Conservation (phyloP, 1,140 invertebrate genomes). For the Lepidurus apus region DNA sequence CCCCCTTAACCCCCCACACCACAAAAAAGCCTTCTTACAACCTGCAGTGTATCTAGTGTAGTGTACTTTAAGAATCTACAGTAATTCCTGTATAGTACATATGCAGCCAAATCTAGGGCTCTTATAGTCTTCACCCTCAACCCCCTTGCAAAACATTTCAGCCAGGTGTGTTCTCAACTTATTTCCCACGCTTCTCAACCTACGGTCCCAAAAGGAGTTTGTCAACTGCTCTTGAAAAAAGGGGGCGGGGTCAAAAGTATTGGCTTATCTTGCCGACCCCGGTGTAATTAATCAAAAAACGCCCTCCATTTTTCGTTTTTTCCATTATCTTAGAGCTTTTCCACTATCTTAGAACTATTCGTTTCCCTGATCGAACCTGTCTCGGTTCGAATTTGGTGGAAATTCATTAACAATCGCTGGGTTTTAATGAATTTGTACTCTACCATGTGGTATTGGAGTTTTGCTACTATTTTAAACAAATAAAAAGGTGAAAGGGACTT, state of each 20-base stretch:
- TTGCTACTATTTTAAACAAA: too few species aligned
- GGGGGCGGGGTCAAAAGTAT: constrained; percentile 2
- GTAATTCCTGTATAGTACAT: neutral
- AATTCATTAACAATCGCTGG: neutral
- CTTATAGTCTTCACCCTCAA: neutral
- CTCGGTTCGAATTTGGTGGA: neutral
- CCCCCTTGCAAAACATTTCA: neutral
- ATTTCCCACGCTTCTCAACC: neutral
- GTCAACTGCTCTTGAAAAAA: constrained; percentile 13
- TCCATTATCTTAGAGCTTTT: too few species aligned
- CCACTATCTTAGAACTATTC: too few species aligned
- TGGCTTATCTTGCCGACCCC: neutral
- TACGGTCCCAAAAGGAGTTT: neutral
- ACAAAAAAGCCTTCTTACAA: neutral
- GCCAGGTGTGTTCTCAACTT: neutral
- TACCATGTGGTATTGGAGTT: too few species aligned
- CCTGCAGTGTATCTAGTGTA: neutral
- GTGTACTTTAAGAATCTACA: neutral
- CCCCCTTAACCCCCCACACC: neutral
- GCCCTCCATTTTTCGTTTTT: too few species aligned
- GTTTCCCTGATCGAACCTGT: too few species aligned
- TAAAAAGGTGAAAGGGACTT: too few species aligned
- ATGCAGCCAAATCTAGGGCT: constrained; percentile 13
- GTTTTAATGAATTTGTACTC: neutral
- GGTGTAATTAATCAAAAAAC: too few species aligned